A percentile compares a stretch with the other conserved stretches of the same genome.
Conservation (phyloP, 2,888 invertebrate species). For the Anodontia alba region DNA sequence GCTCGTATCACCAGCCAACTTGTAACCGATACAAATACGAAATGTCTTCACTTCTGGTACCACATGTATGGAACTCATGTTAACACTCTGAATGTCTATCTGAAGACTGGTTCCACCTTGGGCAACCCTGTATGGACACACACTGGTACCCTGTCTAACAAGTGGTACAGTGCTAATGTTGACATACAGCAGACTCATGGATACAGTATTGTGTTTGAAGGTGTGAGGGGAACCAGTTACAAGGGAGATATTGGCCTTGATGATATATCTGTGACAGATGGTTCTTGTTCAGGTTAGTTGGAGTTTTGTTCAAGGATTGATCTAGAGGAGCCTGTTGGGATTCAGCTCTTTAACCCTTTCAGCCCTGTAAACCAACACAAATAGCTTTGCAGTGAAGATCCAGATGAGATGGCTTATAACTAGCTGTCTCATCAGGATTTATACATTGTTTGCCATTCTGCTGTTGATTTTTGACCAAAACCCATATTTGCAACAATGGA, state of each 20-base stretch:
- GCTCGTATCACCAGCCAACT: constrained; percentile 65
- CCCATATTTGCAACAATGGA: no score
- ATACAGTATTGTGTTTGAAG: constrained; percentile 79
- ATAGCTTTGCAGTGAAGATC: no score
- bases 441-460: no score
- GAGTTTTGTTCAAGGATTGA: no score
- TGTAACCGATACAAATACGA: constrained; percentile 52
- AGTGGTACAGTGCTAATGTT: constrained; percentile 75
- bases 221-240: constrained; percentile 70
- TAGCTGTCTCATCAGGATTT: no score
- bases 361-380: no score
- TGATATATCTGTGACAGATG: constrained; percentile 72
- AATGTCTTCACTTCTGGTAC: constrained; percentile 81
- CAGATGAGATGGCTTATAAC: no score
- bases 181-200: constrained; percentile 53
- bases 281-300: constrained; percentile 63
- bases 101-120: constrained; percentile 54
- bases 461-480: no score
- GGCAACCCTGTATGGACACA: constrained; percentile 72
- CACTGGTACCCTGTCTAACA: constrained; percentile 72
- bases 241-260: constrained; percentile 79
- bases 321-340: no score
- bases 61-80: constrained; percentile 81
- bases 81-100: constrained; percentile 74
- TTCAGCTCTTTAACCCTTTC: no score